Base-by-base conservation (phyloP, 2,797 vertebrate species). In the Eulemur mongoz region DNA sequence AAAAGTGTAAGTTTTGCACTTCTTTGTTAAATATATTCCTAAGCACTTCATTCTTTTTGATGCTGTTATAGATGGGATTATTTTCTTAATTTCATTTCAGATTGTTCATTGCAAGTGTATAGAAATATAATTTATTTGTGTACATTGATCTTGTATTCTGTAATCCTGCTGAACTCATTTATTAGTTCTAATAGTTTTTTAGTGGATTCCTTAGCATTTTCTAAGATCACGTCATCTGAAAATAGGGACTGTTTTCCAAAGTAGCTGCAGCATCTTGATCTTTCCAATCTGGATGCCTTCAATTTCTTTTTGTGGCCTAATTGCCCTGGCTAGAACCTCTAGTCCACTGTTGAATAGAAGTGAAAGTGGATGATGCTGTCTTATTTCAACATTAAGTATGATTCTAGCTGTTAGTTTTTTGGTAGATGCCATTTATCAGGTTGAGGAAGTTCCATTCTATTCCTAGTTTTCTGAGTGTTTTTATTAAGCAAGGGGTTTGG, bases 1-100 rank as follows among this genome's bases (percentile, higher is more conserved):
- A 76, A 80, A 65, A 81, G 61, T 59, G 30, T 27, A 83, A 48
- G 7, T 61, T 79, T 86, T 88, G n/a, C 0, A 79, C 13, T 91
- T 93, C 23, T 93, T 92, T 50, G 17, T 35, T 67, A 81, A 75
- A 65, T 50, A 25, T 76, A 89, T 61, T 81, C 43, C 27, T 84
- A 88, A 83, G 18, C 69, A 54, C 32, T 86, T 85, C 82, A 35
- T 61, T 94, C 59, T 81, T 93, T 85, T 92, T 93, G n/a, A 94
- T 70, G 72, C n/a, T 96, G 2, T 91, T 88, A 0, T 50, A 94
- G 91, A 43, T 70, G 13, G 8, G 79, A 69, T 79, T 45, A 8
- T 67, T 59, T 80, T 30, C 18, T 81, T 48, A 81, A 52, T 65
- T 91, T 87, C 50, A 80, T 76, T 85, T 72, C 43, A n/a, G 38